Percentiles rank a stretch among this genome's conserved stretches.
Conservation (phyloP, 1,140 invertebrate species). For the Frieseomelitta varia region DNA sequence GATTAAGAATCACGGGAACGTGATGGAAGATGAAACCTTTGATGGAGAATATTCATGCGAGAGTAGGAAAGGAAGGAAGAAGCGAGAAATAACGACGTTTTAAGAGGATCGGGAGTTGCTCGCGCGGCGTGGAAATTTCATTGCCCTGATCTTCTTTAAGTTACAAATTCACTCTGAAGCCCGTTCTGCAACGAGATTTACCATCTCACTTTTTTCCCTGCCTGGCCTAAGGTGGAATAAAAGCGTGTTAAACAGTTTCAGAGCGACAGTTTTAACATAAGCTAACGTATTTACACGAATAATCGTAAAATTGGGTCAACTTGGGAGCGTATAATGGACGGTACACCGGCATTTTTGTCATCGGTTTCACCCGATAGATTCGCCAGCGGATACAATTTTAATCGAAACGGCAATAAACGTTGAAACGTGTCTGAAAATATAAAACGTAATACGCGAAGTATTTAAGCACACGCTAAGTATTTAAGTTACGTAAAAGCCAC, state of each 20-base stretch:
- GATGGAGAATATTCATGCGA: not conserved
- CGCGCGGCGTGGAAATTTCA: slow-evolving; percentile 27
- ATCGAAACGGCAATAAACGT: no score
- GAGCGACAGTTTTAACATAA: not conserved
- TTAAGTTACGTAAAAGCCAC: no score
- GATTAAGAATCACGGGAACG: not conserved
- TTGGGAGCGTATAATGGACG: not conserved
- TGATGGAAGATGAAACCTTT: not conserved
- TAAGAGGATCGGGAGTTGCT: slow-evolving; percentile 41
- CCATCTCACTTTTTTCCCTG: not conserved
- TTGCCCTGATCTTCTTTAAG: slow-evolving; percentile 29
- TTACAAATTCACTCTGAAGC: slow-evolving; percentile 29
- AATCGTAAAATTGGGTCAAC: not conserved
- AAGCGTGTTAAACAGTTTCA: slow-evolving; percentile 23
- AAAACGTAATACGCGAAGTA: no score
- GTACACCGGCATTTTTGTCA: not conserved
- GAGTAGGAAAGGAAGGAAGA: not conserved
- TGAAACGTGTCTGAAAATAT: no score
- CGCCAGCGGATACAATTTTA: no score
- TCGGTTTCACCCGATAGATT: no score
- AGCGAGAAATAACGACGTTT: slow-evolving; percentile 4
- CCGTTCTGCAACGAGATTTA: slow-evolving; percentile 19
- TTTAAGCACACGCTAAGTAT: no score
- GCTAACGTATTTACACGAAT: not conserved
- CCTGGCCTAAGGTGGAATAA: not conserved